Evolutionary conservation across 2,888 invertebrate genomes (phyloP).

Genomic region (Notodonta dromedarius): DNA sequence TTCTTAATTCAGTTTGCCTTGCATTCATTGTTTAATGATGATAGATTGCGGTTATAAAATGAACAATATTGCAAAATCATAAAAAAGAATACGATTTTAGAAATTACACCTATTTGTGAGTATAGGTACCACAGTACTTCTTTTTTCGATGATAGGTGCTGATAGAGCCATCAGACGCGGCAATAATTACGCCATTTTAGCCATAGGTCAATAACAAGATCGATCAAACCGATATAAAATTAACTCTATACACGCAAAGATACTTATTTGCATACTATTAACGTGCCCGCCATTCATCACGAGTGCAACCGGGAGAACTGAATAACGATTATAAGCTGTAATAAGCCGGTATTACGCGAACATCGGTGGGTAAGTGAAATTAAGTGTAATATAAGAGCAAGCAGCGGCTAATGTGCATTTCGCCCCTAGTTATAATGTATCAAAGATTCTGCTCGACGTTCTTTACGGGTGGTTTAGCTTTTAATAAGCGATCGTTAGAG

Average conservation of each 20-base stretch:
- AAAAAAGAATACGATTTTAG: too few species aligned
- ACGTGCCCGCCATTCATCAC: conserved; percentile 36
- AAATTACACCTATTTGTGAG: too few species aligned
- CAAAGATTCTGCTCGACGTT: conserved; percentile 64
- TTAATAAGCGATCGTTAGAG: conserved; percentile 1
- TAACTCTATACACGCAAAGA: conserved; percentile 7
- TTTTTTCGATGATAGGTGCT: too few species aligned
- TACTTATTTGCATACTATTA: conserved; percentile 27
- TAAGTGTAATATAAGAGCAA: conserved; percentile 70
- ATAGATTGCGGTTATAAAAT: too few species aligned
- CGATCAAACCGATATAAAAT: background rate
- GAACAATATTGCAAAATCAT: too few species aligned
- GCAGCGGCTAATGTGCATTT: conserved; percentile 67
- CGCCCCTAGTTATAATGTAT: conserved; percentile 80
- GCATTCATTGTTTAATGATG: too few species aligned
- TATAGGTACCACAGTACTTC: too few species aligned
- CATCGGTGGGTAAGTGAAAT: conserved; percentile 71
- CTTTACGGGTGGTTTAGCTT: conserved; percentile 53
- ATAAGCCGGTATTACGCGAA: conserved; percentile 64
- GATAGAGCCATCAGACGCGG: background rate
- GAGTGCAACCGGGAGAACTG: conserved; percentile 36
- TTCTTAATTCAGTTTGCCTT: too few species aligned
- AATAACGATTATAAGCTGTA: conserved; percentile 64
- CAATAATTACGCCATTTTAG: background rate
- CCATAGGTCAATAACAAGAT: background rate